Evolutionary conservation across 23 tunicate species (phyloP), one percentile per base, ranked within the genome.

Genomic region (Corella eumyota): DNA sequence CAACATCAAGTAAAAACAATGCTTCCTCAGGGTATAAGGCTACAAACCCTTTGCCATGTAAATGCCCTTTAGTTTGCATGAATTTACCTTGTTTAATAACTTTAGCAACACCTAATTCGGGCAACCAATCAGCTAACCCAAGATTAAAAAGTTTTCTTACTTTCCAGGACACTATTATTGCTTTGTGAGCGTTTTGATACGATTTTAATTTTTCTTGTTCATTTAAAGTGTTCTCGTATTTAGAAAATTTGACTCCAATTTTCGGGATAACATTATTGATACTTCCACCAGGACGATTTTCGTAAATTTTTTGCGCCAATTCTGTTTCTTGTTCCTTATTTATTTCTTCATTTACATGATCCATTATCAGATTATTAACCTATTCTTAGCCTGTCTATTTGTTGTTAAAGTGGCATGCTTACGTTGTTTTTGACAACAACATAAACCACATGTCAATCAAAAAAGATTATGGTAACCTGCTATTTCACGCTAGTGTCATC

Each of bases 21-120:
- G 78, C 83, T 49, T 85, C 95, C 51, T 85, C 95, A 2, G 79
- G 70, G 44, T 33, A 71, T 60, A 85, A 63, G 3, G 80, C 85
- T 36, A 77, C 49, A 37, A 70, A 85, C 15, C 66, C 85, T 25
- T 63, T 36, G 30, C 37, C 55, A 66, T 85, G 85, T 20, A 34
- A 56, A 58, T 78, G 83, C 20, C 95, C 65, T 51, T 66, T 66
- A 2, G 65, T 66, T 65, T 85, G 95, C 68, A 85, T 71, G 45
- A 85, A 85, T 62, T 85, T 85, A 6, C 85, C 85, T 49, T 85
- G 95, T 36, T 65, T 61, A 17, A 50, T 64, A 19, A 85, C 66
- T 71, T 77, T 71, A 4, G 95, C 95, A 25, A 85, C 75, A 35
- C 52, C 62, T 2, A 17, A 36, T 45, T 77, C 69, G 7, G 76